Evolutionary conservation across 2,113 vertebrate genomes (phyloP).

Genomic region (Rafetus swinhoei): DNA sequence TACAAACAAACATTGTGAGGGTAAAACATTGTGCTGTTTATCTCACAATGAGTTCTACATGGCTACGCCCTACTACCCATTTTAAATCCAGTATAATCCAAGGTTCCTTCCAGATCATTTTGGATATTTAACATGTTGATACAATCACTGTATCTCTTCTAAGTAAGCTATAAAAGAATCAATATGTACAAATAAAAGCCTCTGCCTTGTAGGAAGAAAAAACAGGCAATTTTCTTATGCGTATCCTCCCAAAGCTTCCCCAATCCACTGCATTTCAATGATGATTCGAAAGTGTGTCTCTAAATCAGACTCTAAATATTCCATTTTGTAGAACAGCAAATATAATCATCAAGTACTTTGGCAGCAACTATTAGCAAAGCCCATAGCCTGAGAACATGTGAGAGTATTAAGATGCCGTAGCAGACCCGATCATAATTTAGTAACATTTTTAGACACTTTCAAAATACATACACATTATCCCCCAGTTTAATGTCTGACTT

Average conservation of each 20-base stretch:
- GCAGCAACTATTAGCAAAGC: not conserved
- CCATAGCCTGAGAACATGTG: not conserved
- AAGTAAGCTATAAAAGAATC: not conserved
- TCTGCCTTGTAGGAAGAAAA: not conserved
- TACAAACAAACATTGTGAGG: not conserved
- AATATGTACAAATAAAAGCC: not conserved
- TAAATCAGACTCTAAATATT: constrained; percentile 25
- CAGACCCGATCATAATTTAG: not conserved
- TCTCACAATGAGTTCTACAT: not conserved
- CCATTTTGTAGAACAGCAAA: constrained; percentile 31
- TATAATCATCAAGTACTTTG: not conserved
- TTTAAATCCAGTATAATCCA: not conserved
- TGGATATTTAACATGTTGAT: not conserved
- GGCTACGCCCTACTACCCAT: not conserved
- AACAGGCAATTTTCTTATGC: not conserved
- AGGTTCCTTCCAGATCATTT: not conserved
- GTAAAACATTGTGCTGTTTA: not conserved
- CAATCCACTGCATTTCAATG: not conserved
- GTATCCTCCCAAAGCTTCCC: constrained; percentile 4
- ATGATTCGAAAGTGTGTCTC: constrained; percentile 23
- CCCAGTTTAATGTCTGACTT: not conserved
- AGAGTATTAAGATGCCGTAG: not conserved
- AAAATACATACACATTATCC: not conserved
- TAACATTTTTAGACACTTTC: not conserved
- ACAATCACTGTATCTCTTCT: not conserved